A percentile compares a stretch with the other conserved stretches of the same genome.
phyloP scores from a whole-genome alignment of 1,140 invertebrate species.

The Conus betulinus region DNA sequence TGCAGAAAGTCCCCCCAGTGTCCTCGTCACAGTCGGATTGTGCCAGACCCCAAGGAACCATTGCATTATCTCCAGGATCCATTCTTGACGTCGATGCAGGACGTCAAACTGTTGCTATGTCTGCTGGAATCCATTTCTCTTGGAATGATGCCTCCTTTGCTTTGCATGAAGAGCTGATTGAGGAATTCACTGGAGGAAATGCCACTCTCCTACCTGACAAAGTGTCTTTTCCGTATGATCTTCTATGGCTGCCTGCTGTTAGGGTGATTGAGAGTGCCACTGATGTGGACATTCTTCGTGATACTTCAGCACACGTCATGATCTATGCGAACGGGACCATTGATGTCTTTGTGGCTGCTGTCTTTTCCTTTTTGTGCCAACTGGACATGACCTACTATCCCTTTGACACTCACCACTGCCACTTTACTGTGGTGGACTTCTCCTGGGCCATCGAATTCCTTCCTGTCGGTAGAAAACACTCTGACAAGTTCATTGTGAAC shows the following conservation, averaged over 20 bases:
- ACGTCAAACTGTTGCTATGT: background rate
- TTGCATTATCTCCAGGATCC: background rate
- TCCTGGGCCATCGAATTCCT: background rate
- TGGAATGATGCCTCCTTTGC: background rate
- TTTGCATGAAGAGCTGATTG: background rate
- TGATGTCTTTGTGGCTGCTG: background rate
- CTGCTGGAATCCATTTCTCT: background rate
- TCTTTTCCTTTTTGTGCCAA: background rate
- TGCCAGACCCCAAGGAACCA: background rate
- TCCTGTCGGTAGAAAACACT: background rate
- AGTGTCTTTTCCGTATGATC: background rate
- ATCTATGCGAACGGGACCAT: background rate
- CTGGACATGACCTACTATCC: constrained; percentile 5
- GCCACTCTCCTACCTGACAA: background rate
- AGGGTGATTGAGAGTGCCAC: background rate
- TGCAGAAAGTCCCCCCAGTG: background rate
- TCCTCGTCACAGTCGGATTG: background rate
- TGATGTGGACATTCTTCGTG: background rate
- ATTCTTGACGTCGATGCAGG: background rate
- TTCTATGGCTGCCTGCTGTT: background rate
- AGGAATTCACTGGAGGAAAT: background rate
- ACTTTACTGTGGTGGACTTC: background rate
- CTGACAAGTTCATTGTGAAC: background rate
- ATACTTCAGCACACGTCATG: background rate
- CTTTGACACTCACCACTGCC: background rate